Base-by-base conservation (phyloP, 2,113 vertebrate species). In the Zosterops japonicus region DNA sequence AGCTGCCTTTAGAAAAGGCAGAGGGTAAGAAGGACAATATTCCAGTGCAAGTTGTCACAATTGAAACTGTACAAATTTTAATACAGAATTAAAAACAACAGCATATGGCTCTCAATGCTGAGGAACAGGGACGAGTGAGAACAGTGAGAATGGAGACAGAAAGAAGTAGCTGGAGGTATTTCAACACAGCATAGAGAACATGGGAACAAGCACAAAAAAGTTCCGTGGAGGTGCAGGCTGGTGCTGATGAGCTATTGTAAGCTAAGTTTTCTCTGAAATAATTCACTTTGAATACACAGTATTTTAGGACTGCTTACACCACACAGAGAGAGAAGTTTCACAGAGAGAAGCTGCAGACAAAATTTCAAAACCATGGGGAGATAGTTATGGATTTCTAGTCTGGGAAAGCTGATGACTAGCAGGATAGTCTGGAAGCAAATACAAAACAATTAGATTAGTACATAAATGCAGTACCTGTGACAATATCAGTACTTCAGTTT, bases 91-190 rank as follows among this genome's bases (percentile, higher is more conserved):
- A 36, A 93, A 78, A 71, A 0, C 21, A 77, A 56, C 27, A 79
- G 47, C 12, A 4, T 24, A 68, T 11, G 16, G 24, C 9, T 59
- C 27, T 24, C 29, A 61, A 4, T 18, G 11, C 29, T 59, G 46
- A 86, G 50, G 28, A 88, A 68, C 24, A 53, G 41, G 16, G 11
- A 82, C 5, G 11, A 22, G 22, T 41, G 42, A 91, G 44, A 78
- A 65, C 3, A 74, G 33, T 5, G 39, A 75, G 24, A 68, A 4
- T 1, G 5, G 22, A 90, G 5, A 50, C 0, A 60, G 33, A 4
- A 84, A 75, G 16, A 75, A 79, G 29, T 8, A 61, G 57, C 35
- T 87, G 59, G 25, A 87, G 8, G 27, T 79, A 49, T 85, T 93
- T 49, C 14, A 14, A 46, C 36, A 88, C 49, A 57, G 44, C 21